Conservation (phyloP, 2,888 invertebrate genomes). For the Loripinus fragilis region DNA sequence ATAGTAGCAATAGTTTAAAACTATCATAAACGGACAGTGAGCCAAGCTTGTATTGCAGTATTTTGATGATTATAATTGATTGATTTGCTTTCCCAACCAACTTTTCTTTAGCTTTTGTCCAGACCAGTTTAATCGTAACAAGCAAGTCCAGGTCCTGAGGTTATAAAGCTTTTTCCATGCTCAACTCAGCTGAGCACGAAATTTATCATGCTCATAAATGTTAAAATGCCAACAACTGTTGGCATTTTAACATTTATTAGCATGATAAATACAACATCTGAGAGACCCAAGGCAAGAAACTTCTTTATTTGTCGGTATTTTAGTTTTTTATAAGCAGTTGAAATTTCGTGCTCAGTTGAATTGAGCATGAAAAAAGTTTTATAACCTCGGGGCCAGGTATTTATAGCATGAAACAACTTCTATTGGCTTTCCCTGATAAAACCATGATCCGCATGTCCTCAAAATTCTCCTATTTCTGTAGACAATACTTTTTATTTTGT, state of each 20-base stretch:
- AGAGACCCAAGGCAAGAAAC: no score
- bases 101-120: conserved; percentile 3
- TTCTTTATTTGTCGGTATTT: no score
- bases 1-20: conserved; percentile 17
- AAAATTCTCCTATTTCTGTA: conserved; percentile 2
- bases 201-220: no score
- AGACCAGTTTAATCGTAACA: neutral
- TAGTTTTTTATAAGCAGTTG: no score
- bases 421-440: neutral
- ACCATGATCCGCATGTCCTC: neutral
- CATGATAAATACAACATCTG: no score
- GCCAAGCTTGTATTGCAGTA: neutral
- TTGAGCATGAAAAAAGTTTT: no score
- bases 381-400: neutral
- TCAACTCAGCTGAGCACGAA: no score
- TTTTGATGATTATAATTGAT: neutral
- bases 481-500: conserved; percentile 5
- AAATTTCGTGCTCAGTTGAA: no score
- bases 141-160: no score
- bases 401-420: conserved; percentile 3
- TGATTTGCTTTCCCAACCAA: neutral
- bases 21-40: neutral
- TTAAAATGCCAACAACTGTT: no score
- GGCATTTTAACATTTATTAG: no score
- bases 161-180: no score